Conservation (phyloP, 2,797 vertebrate genomes). For the Diglossa cyanea region DNA sequence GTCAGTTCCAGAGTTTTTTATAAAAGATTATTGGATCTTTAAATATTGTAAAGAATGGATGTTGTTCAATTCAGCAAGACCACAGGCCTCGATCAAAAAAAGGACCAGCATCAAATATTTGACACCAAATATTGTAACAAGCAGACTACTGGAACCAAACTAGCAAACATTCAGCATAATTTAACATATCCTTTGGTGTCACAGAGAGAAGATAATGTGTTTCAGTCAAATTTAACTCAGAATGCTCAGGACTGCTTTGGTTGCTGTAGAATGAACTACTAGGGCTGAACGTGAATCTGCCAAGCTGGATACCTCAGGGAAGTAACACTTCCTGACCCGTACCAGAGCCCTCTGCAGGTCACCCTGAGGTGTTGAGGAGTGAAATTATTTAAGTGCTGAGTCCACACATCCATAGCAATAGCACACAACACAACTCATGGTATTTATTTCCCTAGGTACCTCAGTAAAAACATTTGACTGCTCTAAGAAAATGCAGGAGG, state of each 20-base stretch:
- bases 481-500: neutral
- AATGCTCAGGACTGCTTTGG: neutral
- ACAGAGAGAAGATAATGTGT: neutral
- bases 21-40: neutral
- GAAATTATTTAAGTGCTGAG: neutral
- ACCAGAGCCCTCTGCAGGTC: neutral
- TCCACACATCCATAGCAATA: neutral
- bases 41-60: neutral
- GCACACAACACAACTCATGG: neutral
- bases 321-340: neutral
- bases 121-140: neutral
- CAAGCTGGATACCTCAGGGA: neutral
- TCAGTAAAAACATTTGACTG: neutral
- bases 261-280: neutral
- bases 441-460: neutral
- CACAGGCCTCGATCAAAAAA: neutral
- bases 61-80: neutral
- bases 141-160: neutral
- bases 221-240: neutral
- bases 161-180: neutral
- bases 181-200: neutral
- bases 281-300: neutral
- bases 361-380: neutral
- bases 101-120: neutral
- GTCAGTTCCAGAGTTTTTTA: neutral